Percentiles rank a stretch among this genome's conserved stretches.
These are phyloP conservation scores for Piprites chloris DNA, from an alignment of 2,113 vertebrate species.

Conservation along the genomic window DNA sequence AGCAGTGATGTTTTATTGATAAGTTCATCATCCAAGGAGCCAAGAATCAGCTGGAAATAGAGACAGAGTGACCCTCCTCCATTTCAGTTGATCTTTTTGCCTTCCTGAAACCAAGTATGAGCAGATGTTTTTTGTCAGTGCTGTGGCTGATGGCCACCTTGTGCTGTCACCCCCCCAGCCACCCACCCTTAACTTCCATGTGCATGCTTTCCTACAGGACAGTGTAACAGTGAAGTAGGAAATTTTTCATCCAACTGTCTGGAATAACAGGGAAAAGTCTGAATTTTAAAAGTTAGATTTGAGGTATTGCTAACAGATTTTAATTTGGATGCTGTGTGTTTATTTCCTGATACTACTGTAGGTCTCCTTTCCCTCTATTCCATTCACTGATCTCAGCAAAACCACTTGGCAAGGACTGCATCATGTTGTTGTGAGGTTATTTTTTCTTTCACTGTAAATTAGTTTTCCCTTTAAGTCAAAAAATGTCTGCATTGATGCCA, in stretches of 20 bases:
- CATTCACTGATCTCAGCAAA: background rate
- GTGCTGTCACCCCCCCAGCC: background rate
- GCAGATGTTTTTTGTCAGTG: rapidly evolving
- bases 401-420: background rate
- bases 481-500: background rate
- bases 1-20: background rate
- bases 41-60: background rate
- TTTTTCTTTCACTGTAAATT: background rate
- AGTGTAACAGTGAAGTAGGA: background rate
- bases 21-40: background rate
- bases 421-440: background rate
- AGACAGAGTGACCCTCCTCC: background rate
- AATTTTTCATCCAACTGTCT: background rate
- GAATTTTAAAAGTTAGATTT: background rate
- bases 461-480: background rate
- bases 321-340: background rate
- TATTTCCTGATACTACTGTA: background rate
- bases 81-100: background rate
- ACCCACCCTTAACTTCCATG: background rate
- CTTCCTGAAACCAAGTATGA: background rate
- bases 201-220: background rate
- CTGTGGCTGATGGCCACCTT: background rate
- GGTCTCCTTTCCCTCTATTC: background rate
- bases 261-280: background rate
- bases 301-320: background rate